phyloP scores from a whole-genome alignment of 2,113 vertebrate species.

The Mugil cephalus region DNA sequence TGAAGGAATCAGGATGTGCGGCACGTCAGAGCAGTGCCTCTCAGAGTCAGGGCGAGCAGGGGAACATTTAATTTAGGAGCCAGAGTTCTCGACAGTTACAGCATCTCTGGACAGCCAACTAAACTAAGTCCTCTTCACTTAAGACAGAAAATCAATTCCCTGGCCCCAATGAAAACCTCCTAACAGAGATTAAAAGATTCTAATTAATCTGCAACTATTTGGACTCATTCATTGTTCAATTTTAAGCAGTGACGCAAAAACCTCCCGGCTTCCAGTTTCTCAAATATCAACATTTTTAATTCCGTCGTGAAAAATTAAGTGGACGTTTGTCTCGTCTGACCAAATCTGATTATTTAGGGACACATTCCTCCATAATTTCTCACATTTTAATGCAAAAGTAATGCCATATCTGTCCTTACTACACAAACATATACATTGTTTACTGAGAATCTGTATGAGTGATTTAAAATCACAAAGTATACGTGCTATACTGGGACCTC shows the following conservation, averaged over 20 bases:
- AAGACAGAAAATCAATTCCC: background rate
- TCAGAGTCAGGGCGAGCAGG: background rate
- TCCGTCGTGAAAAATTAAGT: too few species aligned
- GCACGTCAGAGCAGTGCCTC: background rate
- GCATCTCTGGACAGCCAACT: background rate
- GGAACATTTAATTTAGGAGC: background rate
- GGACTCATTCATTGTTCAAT: background rate
- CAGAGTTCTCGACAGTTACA: background rate
- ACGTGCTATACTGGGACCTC: slow-evolving; percentile 10
- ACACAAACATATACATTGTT: too few species aligned
- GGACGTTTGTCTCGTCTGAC: too few species aligned
- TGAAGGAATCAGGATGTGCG: too few species aligned
- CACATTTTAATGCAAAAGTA: too few species aligned
- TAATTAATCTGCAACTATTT: background rate
- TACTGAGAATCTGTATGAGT: too few species aligned
- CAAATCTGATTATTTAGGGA: too few species aligned
- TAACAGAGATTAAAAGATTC: background rate
- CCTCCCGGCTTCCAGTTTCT: background rate
- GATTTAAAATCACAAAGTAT: background rate
- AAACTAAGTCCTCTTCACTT: background rate
- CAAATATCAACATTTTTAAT: background rate
- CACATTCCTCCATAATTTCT: too few species aligned
- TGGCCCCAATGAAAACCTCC: background rate
- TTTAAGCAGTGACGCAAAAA: background rate
- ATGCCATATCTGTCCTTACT: too few species aligned